phyloP scores from a whole-genome alignment of 2,113 vertebrate species.

The Bos javanicus region DNA sequence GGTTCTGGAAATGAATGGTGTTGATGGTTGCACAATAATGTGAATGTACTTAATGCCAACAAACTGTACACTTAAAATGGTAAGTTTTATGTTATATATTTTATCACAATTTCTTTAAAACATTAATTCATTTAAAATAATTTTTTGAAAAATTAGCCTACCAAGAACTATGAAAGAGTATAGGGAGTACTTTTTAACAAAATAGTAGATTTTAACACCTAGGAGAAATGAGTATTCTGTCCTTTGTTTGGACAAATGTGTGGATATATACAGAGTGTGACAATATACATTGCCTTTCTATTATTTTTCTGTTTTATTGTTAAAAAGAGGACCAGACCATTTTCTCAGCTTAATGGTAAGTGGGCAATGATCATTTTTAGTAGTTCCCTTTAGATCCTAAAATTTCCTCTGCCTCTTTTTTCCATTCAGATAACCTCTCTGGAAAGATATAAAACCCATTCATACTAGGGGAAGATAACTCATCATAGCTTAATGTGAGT shows the following conservation, averaged over 20 bases:
- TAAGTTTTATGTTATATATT: background rate
- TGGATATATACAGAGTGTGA: background rate
- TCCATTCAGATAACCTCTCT: background rate
- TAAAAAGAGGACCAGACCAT: background rate
- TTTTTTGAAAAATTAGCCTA: background rate
- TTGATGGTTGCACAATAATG: background rate
- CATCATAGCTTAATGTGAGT: background rate
- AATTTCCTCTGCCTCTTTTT: background rate
- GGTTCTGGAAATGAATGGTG: background rate
- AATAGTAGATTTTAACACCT: conserved; percentile 33
- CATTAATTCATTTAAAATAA: background rate
- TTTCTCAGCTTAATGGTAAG: background rate
- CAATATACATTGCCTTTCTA: background rate
- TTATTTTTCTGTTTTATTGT: background rate
- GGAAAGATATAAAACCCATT: background rate
- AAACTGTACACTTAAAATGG: background rate
- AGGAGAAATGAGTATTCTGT: conserved; percentile 44
- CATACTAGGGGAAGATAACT: background rate
- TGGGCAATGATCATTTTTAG: background rate
- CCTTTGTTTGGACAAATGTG: conserved; percentile 9
- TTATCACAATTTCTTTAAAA: background rate
- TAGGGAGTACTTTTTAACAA: background rate
- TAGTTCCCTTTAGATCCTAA: background rate
- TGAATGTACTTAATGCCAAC: background rate
- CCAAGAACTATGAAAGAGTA: background rate